These are phyloP conservation scores for Vulpes lagopus DNA, from an alignment of 2,113 vertebrate species.

Conservation along the genomic window DNA sequence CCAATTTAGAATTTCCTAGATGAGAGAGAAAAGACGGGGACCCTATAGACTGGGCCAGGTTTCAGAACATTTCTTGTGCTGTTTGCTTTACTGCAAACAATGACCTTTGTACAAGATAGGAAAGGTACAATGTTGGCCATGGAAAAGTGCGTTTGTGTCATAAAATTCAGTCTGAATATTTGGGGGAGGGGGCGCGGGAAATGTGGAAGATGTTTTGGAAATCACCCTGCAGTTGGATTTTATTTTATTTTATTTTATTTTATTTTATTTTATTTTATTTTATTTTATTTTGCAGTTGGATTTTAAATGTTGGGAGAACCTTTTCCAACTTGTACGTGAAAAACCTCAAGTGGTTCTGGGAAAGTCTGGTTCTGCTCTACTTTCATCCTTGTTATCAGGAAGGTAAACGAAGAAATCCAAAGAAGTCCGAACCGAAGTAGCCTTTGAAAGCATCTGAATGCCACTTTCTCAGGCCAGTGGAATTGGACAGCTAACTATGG, in stretches of 20 bases:
- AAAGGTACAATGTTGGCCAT: neutral
- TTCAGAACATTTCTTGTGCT: constrained; percentile 50
- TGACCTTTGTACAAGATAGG: constrained; percentile 39
- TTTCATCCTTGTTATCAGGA: constrained; percentile 39
- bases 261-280: neutral
- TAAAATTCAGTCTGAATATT: constrained; percentile 21
- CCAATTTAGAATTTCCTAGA: constrained; percentile 74
- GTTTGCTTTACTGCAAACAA: constrained; percentile 44
- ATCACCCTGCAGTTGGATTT: neutral
- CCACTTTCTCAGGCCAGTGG: neutral
- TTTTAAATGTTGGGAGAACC: constrained; percentile 57
- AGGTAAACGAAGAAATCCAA: constrained; percentile 66
- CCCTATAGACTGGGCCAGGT: neutral
- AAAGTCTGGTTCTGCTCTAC: neutral
- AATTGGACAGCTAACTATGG: constrained; percentile 60
- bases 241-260: neutral
- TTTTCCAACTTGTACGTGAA: constrained; percentile 34
- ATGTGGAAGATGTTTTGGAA: constrained; percentile 46
- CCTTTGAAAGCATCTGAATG: constrained; percentile 50
- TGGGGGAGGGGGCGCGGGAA: neutral
- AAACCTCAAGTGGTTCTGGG: neutral
- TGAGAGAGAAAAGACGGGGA: constrained; percentile 62
- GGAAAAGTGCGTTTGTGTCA: constrained; percentile 49
- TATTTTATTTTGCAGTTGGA: neutral
- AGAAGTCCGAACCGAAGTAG: constrained; percentile 8